Evolutionary conservation across 1,140 invertebrate genomes (phyloP).

Genomic region (Drosophila ogumai): DNA sequence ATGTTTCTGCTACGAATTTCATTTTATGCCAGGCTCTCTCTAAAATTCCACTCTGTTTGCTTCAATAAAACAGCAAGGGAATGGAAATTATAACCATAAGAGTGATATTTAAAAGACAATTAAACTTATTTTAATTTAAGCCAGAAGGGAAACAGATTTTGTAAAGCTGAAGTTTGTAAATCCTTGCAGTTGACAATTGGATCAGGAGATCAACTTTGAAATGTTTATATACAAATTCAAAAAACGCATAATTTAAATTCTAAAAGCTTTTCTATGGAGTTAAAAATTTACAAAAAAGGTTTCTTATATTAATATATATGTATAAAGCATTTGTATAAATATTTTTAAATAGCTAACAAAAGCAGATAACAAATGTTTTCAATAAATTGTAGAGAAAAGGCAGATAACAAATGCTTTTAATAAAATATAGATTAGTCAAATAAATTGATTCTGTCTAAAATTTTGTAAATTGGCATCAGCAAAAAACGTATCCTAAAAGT

Average conservation of each 20-base stretch:
- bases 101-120: not conserved
- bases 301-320: not conserved
- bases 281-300: not conserved
- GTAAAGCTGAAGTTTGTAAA: not conserved
- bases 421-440: no score
- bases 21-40: not conserved
- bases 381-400: not conserved
- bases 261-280: no score
- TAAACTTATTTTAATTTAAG: not conserved
- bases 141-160: not conserved
- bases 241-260: no score
- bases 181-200: not conserved
- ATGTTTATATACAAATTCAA: not conserved
- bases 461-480: no score
- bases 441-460: no score
- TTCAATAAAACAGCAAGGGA: not conserved
- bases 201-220: not conserved
- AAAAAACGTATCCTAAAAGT: no score
- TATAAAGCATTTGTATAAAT: not conserved
- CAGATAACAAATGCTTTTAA: no score
- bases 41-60: conserved; percentile 21
- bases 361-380: not conserved
- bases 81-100: not conserved
- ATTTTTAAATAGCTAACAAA: not conserved
- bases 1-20: conserved; percentile 1